These are phyloP conservation scores for Drosophila yakuba DNA, from an alignment of 1,140 invertebrate species.

Conservation along the genomic window DNA sequence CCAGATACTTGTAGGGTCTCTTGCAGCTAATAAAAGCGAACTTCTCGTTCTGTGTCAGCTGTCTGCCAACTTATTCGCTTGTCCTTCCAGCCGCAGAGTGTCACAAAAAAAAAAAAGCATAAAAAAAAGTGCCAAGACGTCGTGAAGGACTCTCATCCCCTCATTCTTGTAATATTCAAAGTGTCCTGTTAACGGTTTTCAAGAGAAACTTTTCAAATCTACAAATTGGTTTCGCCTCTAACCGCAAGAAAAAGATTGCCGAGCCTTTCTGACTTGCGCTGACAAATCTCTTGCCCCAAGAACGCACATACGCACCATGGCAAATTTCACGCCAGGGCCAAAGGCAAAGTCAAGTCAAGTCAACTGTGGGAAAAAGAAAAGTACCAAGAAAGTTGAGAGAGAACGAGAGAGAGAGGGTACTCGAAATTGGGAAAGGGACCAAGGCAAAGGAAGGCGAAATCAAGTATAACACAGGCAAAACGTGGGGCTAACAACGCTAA, in stretches of 20 bases:
- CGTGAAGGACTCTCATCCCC: constrained; percentile 5
- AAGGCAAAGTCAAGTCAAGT: constrained; percentile 48
- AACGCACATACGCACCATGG: constrained; percentile 24
- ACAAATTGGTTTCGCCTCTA: constrained; percentile 82
- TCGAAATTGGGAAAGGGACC: constrained; percentile 3
- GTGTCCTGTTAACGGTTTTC: constrained; percentile 77
- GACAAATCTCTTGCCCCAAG: constrained; percentile 37
- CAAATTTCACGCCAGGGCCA: constrained; percentile 52
- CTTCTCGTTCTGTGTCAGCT: constrained; percentile 45
- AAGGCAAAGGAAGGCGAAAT: constrained; percentile 47
- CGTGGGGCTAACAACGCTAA: constrained; percentile 77
- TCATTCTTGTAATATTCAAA: constrained; percentile 56
- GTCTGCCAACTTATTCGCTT: constrained; percentile 31
- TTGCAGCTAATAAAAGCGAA: constrained; percentile 56
- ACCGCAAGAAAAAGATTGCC: constrained; percentile 62
- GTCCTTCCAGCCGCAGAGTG: constrained; percentile 19
- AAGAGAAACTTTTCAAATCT: constrained; percentile 78
- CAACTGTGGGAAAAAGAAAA: constrained; percentile 19
- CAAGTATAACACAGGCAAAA: constrained; percentile 72
- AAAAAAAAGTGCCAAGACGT: constrained; percentile 25
- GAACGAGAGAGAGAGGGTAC: neutral
- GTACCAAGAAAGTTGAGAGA: neutral
- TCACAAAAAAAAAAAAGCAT: constrained; percentile 12
- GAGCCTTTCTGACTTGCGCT: constrained; percentile 50
- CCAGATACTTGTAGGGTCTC: constrained; percentile 51